Evolutionary conservation across 2,797 vertebrate genomes (phyloP), one percentile per base, ranked within the genome.

Genomic region (Scolopax bukidnonensis): DNA sequence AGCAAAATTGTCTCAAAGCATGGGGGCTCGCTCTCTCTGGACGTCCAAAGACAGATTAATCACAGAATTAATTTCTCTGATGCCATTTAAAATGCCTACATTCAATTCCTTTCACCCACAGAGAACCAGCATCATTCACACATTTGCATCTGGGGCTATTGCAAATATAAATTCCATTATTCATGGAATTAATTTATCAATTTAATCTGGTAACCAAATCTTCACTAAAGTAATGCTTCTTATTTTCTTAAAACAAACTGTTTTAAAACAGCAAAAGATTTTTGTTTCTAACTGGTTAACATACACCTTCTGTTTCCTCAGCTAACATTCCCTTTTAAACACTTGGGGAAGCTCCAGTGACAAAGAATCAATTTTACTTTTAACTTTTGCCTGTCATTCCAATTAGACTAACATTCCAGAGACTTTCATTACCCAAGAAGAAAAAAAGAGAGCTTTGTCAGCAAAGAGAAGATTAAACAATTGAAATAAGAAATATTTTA

Each of bases 291-390:
- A 87, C 15, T 25, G 13, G 68, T 94, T 95, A 96, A 96, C 28
- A 61, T 21, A 59, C 9, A 83, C 12, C 18, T 90, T 36, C 23
- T 67, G 16, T 90, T 95, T 91, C 82, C 53, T 79, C 43, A 86
- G 45, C 65, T 96, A 70, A 89, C 5, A 30, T 68, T 91, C 40
- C 28, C 23, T 74, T 73, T 75, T 81, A 93, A 96, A 93, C 40
- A 82, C 53, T 67, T 82, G 75, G 75, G 83, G 64, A 93, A 92
- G 79, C 43, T 95, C 59, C 79, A 85, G 63, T 88, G 81, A 84
- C 70, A 91, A 94, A 80, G n/a, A 92, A 96, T 90, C 7, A 12
- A 95, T 96, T 97, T 95, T 78, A 53, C 88, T 90, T 95, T 73
- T 71, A 95, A 92, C 59, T 83, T 96, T 91, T 90, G 57, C 86